Conservation (phyloP, 2,888 invertebrate species). For the Sipunculus nudus region DNA sequence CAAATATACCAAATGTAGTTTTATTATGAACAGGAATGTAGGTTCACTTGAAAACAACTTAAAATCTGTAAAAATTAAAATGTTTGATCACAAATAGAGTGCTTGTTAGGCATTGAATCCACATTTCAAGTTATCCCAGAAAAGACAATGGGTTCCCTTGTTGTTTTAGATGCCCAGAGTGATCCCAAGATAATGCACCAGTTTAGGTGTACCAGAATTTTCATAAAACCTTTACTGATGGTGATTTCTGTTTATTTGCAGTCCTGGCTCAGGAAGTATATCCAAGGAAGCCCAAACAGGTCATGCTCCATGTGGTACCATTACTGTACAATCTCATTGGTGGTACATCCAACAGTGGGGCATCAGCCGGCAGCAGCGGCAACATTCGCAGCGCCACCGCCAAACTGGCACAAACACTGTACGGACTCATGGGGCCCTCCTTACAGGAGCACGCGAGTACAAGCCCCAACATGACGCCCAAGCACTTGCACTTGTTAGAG, state of each 20-base stretch:
- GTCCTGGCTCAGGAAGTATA: conserved; percentile 57
- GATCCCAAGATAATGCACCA: neutral
- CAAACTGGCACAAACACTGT: conserved; percentile 16
- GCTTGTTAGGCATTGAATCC: too few relatives aligned
- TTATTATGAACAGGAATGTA: too few relatives aligned
- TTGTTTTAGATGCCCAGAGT: too few relatives aligned
- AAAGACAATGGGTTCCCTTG: too few relatives aligned
- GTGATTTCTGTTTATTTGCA: conserved; percentile 33
- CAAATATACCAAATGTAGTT: too few relatives aligned
- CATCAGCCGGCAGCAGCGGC: neutral
- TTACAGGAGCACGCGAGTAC: conserved; percentile 30
- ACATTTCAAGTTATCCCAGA: too few relatives aligned
- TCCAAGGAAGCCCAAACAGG: conserved; percentile 58
- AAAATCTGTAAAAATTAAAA: too few relatives aligned
- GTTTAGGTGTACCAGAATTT: neutral
- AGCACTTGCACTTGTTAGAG: conserved; percentile 18
- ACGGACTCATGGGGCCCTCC: conserved; percentile 21
- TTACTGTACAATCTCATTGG: conserved; percentile 55
- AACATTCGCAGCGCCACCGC: conserved; percentile 10
- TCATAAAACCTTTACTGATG: neutral
- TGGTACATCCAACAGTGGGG: conserved; percentile 1
- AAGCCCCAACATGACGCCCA: conserved; percentile 27
- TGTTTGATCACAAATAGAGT: too few relatives aligned
- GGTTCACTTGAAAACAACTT: too few relatives aligned
- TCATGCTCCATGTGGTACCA: conserved; percentile 62